Evolutionary conservation across 2,113 vertebrate species (phyloP), one percentile per base, ranked within the genome.

Genomic region (Rhea americana): DNA sequence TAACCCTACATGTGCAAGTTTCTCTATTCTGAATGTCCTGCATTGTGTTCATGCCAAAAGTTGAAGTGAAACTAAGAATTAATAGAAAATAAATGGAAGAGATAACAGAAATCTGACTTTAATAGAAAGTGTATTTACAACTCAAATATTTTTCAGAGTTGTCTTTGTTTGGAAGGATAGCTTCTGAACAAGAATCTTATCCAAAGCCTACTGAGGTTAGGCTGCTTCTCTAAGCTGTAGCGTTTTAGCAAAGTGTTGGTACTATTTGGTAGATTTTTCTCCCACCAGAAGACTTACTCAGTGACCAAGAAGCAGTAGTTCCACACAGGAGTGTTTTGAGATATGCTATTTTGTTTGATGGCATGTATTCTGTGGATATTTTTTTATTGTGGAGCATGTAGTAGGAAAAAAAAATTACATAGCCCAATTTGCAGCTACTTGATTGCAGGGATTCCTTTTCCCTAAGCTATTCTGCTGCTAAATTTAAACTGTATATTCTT

Each of bases 241-340:
- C 71, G 24, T 17, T 70, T 65, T 77, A 77, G 35, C 9, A 9
- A 62, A 70, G 9, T 51, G 2, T 18, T 80, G 2, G 10, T 85
- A 30, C 28, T 80, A 2, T 55, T 62, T 62, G 19, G 15, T 48
- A 37, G 37, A 2, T 65, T 70, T 32, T 79, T 70, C 43, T 7
- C 51, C 13, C 24, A 35, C 13, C 11, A 43, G 56, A 59, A 7
- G 43, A 70, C 45, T 65, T 9, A 19, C 25, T 51, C 14, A 70
- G 0, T 22, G 32, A 21, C 22, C 26, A 10, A 21, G 19, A 76
- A 82, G 10, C 65, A 50, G 32, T 74, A 63, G 17, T 72, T 47
- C 0, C 2, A 1, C 14, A 2, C 2, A 26, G 51, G 25, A 45
- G 12, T 50, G 28, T 43, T 78, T 77, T 75, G 70, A 5, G 5